Evolutionary conservation across 92 coral and sea anemone genomes (phyloP), one percentile per base, ranked within the genome.

Genomic region (Parazoanthus atlanticus): DNA sequence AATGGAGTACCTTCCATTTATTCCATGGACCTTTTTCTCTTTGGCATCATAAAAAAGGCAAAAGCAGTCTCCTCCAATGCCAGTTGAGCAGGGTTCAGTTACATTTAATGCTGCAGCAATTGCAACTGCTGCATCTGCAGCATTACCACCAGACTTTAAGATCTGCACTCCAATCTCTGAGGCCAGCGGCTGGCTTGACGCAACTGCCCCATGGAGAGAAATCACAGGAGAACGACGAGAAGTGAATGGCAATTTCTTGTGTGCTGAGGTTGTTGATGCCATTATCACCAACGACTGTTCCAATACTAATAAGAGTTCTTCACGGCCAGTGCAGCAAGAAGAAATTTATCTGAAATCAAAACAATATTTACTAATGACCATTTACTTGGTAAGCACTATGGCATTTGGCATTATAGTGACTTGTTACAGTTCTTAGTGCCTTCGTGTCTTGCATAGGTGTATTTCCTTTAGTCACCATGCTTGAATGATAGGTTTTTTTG

Each of bases 71-170:
- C 99, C 99, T 41, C 99, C 99, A 43, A 97, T 90, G 0, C 99
- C 99, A 32, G 99, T 97, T 43, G 97, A 94, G 25, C 94, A 93
- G 1, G 99, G 99, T 70, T 97, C 93, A 3, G 98, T 93, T n/a
- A 97, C 98, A 75, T 95, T 97, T 23, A 95, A 84, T 30, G 95
- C 96, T 7, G 99, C 99, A n/a, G 99, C 99, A 79, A 95, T 89
- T 10, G 97, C 98, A 54, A 97, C 97, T 54, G 96, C 95, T 28
- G 99, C 99, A 73, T 97, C 99, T 16, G 97, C 99, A 33, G 99
- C 99, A 92, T 97, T 97, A 0, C 99, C 99, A 29, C 98, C 98
- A 58, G 88, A 79, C 72, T 88, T 91, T 9, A 97, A 90, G 75
- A 95, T 92, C 85, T 93, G 88, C 19, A 92, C 91, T 49, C 99